Evolutionary conservation across 1,140 invertebrate species (phyloP).

Genomic region (Holcopasites calliopsidis): DNA sequence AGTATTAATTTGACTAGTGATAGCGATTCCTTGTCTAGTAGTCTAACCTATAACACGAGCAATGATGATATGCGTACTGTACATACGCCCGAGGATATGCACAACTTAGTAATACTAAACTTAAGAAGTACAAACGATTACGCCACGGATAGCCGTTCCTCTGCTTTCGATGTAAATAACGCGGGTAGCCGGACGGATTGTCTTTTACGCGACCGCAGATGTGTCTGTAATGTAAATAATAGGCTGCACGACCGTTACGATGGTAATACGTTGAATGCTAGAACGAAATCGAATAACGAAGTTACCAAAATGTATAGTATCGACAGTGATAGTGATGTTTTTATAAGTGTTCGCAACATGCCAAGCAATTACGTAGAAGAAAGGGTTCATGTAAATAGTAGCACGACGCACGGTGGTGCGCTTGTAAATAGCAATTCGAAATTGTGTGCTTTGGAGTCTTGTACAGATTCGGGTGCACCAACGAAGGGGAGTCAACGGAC

Average conservation of each 20-base stretch:
- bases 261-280: background rate
- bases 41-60: constrained; percentile 54
- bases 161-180: constrained; percentile 20
- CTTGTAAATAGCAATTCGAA: constrained; percentile 42
- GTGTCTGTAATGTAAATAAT: constrained; percentile 32
- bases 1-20: constrained; percentile 72
- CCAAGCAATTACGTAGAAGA: constrained; percentile 1
- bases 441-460: background rate
- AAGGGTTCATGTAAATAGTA: constrained; percentile 10
- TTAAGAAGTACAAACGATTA: constrained; percentile 24
- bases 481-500: background rate
- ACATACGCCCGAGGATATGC: constrained; percentile 34
- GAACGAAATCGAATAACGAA: constrained; percentile 39
- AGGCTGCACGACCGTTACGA: background rate
- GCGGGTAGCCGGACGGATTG: background rate
- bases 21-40: constrained; percentile 62
- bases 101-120: constrained; percentile 46
- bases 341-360: constrained; percentile 4
- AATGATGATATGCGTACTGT: constrained; percentile 48
- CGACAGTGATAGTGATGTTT: constrained; percentile 24
- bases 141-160: too few species aligned
- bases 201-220: background rate
- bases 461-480: constrained; percentile 8
- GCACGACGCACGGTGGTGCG: constrained; percentile 12
- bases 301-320: constrained; percentile 53